Evolutionary conservation across 2,797 vertebrate species (phyloP).

Genomic region (Avahi laniger): DNA sequence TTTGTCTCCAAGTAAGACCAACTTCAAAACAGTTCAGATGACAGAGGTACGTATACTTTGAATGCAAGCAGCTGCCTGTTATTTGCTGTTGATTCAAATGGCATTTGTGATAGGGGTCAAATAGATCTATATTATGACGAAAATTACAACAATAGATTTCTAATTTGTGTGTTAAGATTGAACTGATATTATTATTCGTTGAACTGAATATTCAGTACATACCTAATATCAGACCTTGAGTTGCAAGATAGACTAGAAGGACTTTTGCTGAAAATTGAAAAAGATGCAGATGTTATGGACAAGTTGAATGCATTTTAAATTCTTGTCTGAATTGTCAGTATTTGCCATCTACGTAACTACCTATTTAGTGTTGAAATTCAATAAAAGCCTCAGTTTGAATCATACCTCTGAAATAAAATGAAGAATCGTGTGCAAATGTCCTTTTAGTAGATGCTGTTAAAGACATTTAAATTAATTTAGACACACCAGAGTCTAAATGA

Average conservation of each 20-base stretch:
- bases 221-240: not conserved
- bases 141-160: constrained; percentile 35
- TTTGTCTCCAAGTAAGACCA: constrained; percentile 64
- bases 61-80: constrained; percentile 55
- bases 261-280: constrained; percentile 25
- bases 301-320: constrained; percentile 1
- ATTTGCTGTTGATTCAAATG: constrained; percentile 38
- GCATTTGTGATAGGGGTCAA: constrained; percentile 44
- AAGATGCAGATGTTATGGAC: not conserved
- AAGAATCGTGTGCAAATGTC: constrained; percentile 58
- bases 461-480: constrained; percentile 67
- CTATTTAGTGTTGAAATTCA: constrained; percentile 31
- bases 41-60: constrained; percentile 31
- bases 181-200: constrained; percentile 1
- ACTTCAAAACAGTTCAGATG: constrained; percentile 62
- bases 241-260: not conserved
- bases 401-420: constrained; percentile 51
- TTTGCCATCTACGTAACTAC: not conserved
- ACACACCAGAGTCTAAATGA: constrained; percentile 35
- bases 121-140: constrained; percentile 48
- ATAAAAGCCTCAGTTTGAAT: constrained; percentile 37
- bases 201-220: not conserved
- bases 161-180: constrained; percentile 30
- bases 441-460: constrained; percentile 57
- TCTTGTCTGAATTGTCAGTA: constrained; percentile 24